These are phyloP conservation scores for Panorpa germanica DNA, from an alignment of 2,888 invertebrate genomes.

Conservation along the genomic window DNA sequence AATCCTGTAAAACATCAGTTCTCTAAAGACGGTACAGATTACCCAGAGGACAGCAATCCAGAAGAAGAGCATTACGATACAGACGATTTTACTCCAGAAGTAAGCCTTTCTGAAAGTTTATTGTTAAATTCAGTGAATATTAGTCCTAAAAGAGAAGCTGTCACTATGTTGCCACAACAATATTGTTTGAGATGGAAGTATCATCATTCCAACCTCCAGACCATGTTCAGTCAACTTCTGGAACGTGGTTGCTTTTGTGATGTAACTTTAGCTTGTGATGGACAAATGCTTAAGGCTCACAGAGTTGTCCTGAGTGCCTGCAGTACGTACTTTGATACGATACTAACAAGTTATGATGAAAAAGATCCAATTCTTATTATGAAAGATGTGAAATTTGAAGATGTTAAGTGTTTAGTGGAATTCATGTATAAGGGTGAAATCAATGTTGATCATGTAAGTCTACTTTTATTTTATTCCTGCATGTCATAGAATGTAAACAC, in stretches of 20 bases:
- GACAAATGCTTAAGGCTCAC: conserved; percentile 56
- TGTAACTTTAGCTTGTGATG: conserved; percentile 78
- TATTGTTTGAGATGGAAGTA: conserved; percentile 87
- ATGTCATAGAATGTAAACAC: too few species aligned
- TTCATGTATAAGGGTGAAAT: conserved; percentile 95
- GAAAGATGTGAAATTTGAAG: conserved; percentile 80
- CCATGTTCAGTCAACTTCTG: conserved; percentile 71
- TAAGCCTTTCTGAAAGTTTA: too few species aligned
- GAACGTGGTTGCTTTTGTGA: conserved; percentile 80
- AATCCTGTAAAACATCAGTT: too few species aligned
- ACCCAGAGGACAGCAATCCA: too few species aligned
- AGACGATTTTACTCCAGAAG: too few species aligned
- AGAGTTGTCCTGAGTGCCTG: conserved; percentile 82
- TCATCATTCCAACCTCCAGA: conserved; percentile 78
- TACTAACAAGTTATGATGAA: conserved; percentile 65
- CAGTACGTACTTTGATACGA: conserved; percentile 77
- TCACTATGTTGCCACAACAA: conserved; percentile 78
- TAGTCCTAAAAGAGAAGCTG: too few species aligned
- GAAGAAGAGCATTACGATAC: too few species aligned
- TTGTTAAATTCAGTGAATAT: too few species aligned
- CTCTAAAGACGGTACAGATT: too few species aligned
- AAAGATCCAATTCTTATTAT: conserved; percentile 69
- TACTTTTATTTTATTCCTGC: conserved; percentile 6
- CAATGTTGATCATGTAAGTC: conserved; percentile 80
- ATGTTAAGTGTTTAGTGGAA: conserved; percentile 75